Conservation (phyloP, 2,888 invertebrate species). For the Apomyelois bistriatella region DNA sequence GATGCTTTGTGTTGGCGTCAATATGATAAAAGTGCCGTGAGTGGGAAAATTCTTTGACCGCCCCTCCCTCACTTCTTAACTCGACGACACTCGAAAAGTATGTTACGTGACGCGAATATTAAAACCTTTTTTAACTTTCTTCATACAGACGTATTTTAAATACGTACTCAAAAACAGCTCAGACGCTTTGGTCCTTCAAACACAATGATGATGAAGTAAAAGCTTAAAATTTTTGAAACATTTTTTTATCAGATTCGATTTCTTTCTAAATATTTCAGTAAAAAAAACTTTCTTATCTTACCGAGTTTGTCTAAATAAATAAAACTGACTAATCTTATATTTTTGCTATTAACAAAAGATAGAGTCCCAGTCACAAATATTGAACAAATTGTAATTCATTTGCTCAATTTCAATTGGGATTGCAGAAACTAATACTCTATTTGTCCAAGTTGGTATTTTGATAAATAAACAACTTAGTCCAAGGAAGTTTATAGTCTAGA, state of each 20-base stretch:
- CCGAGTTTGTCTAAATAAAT: too few relatives aligned
- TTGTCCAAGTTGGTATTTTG: conserved; percentile 7
- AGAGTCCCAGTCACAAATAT: too few relatives aligned
- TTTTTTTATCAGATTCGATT: too few relatives aligned
- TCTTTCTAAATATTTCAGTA: too few relatives aligned
- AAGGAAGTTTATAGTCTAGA: conserved; percentile 1
- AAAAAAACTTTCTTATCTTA: too few relatives aligned
- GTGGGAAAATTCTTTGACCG: conserved; percentile 42
- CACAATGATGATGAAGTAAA: not conserved
- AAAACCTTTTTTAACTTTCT: conserved; percentile 54
- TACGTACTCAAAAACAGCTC: conserved; percentile 46
- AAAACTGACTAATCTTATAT: too few relatives aligned
- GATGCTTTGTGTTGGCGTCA: conserved; percentile 45
- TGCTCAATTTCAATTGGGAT: not conserved
- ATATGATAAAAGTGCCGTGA: conserved; percentile 54
- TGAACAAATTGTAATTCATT: not conserved
- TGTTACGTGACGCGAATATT: conserved; percentile 60
- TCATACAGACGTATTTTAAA: conserved; percentile 50
- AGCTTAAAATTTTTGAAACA: too few relatives aligned
- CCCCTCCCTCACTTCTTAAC: conserved; percentile 46
- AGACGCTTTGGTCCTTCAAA: conserved; percentile 28
- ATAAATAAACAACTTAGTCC: conserved; percentile 9
- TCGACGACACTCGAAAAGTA: conserved; percentile 56
- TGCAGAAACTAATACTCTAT: conserved; percentile 6
- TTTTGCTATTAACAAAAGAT: too few relatives aligned